Base-by-base conservation (phyloP, 1,140 invertebrate genomes). In the Halyomorpha halys region DNA sequence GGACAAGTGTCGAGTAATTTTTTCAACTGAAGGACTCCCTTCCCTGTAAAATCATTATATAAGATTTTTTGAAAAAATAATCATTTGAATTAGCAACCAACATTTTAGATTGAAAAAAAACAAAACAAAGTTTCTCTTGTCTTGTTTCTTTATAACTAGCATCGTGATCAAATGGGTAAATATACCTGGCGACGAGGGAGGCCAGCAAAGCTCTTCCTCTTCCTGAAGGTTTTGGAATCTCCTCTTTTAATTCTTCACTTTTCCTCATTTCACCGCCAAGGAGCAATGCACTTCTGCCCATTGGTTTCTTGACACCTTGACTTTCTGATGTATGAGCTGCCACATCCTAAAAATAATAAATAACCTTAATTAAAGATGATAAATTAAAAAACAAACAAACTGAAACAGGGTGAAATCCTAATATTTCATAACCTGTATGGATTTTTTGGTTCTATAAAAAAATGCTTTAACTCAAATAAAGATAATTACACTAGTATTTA, bases 131-230 rank as follows among this genome's bases (percentile, higher is more conserved):
- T n/a, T n/a, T n/a, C n/a, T n/a, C n/a, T n/a, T n/a, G n/a, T n/a
- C n/a, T n/a, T n/a, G n/a, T n/a, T n/a, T n/a, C n/a, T 47, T 47
- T 14, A 47, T 3, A 47, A 47, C 45, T 16, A 47, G 27, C 3
- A 30, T 30, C 8, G 27, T 8, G 8, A 8, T 6, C 34, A 39
- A 39, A 39, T 13, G 11, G 6, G 1, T 39, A 11, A 39, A 39
- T 13, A 13, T 8, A 39, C 34, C 34, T 39, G 13, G 34, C 21
- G 11, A 21, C 53, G 3, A 56, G 15, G 9, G 53, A 56, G 8
- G 53, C 53, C 6, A 56, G 15, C 15, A 56, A 15, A 27, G 53
- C 53, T 56, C 53, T 56, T 23, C 53, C 53, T 23, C 53, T 19
- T 15, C 53, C 23, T 4, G 15, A 3, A 49, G 47, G 14, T 23